Percentiles rank a stretch among this genome's conserved stretches.
phyloP scores from a whole-genome alignment of 2,113 vertebrate genomes.

The Sterrhoptilus dennistouni region DNA sequence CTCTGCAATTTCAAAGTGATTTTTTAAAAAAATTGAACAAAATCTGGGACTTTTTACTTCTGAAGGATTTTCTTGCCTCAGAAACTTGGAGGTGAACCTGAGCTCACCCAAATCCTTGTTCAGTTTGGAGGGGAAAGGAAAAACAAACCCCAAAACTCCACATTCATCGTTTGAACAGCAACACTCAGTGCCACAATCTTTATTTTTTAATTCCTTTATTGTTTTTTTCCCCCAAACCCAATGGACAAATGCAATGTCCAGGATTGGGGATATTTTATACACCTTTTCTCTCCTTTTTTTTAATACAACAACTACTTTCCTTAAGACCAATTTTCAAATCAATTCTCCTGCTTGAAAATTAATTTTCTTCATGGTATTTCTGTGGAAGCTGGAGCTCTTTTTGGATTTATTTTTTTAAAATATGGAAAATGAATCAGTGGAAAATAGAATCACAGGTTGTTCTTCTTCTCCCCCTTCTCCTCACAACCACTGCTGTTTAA shows the following conservation, averaged over 20 bases:
- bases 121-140: background rate
- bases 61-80: background rate
- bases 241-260: background rate
- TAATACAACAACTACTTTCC: background rate
- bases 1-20: background rate
- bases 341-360: no score
- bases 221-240: background rate
- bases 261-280: background rate
- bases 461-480: no score
- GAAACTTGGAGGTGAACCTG: background rate
- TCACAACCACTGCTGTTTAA: no score
- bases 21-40: background rate
- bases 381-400: no score
- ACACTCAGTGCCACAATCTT: background rate
- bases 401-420: no score
- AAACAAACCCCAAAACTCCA: background rate
- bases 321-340: no score
- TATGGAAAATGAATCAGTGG: no score
- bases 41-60: background rate
- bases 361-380: no score
- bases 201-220: background rate
- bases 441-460: no score
- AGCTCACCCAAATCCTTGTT: background rate
- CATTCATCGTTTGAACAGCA: background rate
- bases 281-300: accelerated